Evolutionary conservation across 2,113 vertebrate genomes (phyloP).

Genomic region (Eolophus roseicapilla): DNA sequence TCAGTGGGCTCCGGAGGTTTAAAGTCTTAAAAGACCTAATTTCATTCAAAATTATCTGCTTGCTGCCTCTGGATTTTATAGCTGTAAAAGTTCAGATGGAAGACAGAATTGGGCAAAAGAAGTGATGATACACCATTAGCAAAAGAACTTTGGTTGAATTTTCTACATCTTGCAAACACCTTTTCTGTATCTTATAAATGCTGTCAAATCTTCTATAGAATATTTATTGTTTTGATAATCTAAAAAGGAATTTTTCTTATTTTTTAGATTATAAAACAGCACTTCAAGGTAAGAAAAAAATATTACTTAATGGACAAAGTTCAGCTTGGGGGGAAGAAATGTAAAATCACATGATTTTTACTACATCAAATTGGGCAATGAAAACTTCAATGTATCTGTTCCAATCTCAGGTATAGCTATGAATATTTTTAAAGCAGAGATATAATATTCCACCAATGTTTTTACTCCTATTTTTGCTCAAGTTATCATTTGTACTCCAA

Average conservation of each 20-base stretch:
- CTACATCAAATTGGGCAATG: not conserved
- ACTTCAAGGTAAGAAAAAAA: not conserved
- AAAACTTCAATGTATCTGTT: not conserved
- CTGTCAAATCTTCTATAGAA: not conserved
- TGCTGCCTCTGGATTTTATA: not conserved
- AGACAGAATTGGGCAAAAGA: not conserved
- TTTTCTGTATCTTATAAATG: not conserved
- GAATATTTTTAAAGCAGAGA: not conserved
- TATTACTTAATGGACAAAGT: not conserved
- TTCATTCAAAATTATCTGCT: not conserved
- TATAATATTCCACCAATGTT: not conserved
- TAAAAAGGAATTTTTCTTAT: not conserved
- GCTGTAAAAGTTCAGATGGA: not conserved
- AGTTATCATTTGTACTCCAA: not conserved
- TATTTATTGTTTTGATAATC: not conserved
- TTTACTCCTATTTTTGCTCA: not conserved
- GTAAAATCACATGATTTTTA: not conserved
- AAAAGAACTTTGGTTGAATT: not conserved
- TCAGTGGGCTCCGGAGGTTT: constrained; percentile 28
- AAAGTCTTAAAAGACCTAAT: constrained; percentile 18
- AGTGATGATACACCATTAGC: not conserved
- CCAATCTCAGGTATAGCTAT: not conserved
- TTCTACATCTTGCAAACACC: not conserved
- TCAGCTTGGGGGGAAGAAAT: not conserved
- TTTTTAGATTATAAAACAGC: not conserved